Base-by-base conservation (phyloP, 2,797 vertebrate genomes). In the Syndactyla subalaris region DNA sequence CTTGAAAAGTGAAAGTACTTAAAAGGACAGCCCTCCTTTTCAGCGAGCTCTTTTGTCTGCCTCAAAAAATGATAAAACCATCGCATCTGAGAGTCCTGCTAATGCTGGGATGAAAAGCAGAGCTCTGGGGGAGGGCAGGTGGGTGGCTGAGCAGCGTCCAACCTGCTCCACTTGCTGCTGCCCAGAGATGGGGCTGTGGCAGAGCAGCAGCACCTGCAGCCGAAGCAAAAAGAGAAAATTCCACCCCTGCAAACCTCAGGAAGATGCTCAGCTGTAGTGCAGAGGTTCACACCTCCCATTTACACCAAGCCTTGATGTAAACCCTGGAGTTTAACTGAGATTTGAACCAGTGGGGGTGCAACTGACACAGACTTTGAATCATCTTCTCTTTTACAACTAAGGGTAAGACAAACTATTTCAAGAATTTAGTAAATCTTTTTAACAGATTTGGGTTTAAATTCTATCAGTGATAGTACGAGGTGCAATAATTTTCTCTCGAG, bases 1-100 rank as follows among this genome's bases (percentile, higher is more conserved):
- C 91, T 96, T 96, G 94, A 92, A 82, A 95, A 95, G 63, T 90
- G 62, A 4, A 92, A 93, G 74, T 70, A 48, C 92, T 81, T 88
- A 63, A 83, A 93, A 88, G 83, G 80, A 90, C 62, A 48, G 57
- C 45, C 55, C 76, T 90, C 57, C 66, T 87, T 74, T 54, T 59
- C 58, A 45, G 85, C 52, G 26, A 14, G 88, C 63, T 88, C 94
- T 90, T 93, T 96, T 88, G 80, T 93, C 48, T 71, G 55, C n/a
- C 92, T 89, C 75, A 20, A 5, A 61, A 68, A 62, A 24, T 77
- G 82, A 89, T 41, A 84, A 93, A 83, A 2, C 66, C 0, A 0
- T 16, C 43, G 43, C 58, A 45, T 59, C 38, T 14, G 48, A 3
- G 71, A 5, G 82, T 7, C 34, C 66, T 71, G 83, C 55, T 62